Conservation (phyloP, 2,113 vertebrate species). For the Xenus cinereus region DNA sequence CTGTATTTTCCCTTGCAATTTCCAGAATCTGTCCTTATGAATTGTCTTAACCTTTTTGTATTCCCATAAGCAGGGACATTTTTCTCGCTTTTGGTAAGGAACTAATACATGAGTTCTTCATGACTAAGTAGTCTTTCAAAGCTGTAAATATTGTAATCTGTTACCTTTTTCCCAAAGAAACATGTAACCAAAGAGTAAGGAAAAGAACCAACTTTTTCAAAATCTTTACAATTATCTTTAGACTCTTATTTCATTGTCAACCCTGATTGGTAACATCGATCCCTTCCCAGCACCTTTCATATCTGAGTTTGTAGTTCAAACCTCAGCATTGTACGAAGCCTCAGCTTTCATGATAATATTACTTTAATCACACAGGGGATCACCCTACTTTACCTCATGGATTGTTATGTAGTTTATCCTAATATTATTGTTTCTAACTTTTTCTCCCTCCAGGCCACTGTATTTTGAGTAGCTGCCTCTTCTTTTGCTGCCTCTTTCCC, state of each 20-base stretch:
- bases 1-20: not conserved
- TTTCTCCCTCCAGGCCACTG: rapidly evolving
- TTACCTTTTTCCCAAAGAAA: not conserved
- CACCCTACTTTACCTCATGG: not conserved
- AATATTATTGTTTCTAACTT: not conserved
- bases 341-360: not conserved
- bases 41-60: not conserved
- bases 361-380: not conserved
- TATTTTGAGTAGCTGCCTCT: not conserved
- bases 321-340: not conserved
- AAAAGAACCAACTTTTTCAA: not conserved
- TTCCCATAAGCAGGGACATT: not conserved
- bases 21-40: not conserved
- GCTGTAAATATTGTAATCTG: not conserved
- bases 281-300: not conserved
- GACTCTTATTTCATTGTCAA: not conserved
- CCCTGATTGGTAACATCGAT: not conserved
- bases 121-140: not conserved
- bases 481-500: not conserved
- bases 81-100: not conserved
- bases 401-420: not conserved
- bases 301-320: not conserved
- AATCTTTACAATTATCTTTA: not conserved
- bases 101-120: not conserved
- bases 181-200: rapidly evolving